Base-by-base conservation (phyloP, 2,797 vertebrate genomes). In the Pseudochirops corinnae region DNA sequence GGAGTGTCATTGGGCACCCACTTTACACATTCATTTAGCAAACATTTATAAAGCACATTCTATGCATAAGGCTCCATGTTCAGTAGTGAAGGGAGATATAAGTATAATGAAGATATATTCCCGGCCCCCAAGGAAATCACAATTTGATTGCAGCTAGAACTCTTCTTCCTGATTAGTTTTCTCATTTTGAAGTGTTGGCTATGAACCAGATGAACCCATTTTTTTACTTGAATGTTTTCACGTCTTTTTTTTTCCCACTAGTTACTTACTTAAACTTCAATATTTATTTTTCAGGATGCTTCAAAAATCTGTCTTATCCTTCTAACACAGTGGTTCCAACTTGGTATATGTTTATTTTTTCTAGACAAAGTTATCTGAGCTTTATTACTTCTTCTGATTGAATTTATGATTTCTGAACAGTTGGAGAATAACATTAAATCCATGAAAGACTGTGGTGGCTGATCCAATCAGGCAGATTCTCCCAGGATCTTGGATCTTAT, bases 321-420 rank as follows among this genome's bases (percentile, higher is more conserved):
- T 26, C 74, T 56, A 24, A 0, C 0, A 53, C 52, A 39, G 9
- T 33, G 74, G 16, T 55, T 74, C 55, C 56, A 93, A 90, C 5
- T 92, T 7, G 92, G 16, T 74, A 74, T 57, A 39, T 93, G 4
- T 56, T 67, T 93, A 94, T 52, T 39, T 74, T 67, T 67, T 74
- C 39, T 91, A 94, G 95, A 91, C 18, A 94, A 93, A 33, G 53
- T 90, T 87, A 50, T 82, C 93, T 90, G 91, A 82, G 46, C 94
- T 96, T 56, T 93, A 92, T 93, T 94, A 90, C n/a, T 92, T 53
- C 7, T 90, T 90, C 62, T 96, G 55, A 94, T 93, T 96, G 92
- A 94, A 9, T 60, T 74, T 91, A 39, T 92, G 46, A 13, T 91
- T n/a, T 92, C 58, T 33, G 33, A 95, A 82, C 52, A 67, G 56